Evolutionary conservation across 2,797 vertebrate species (phyloP).

Genomic region (Hephaestus fuliginosus): DNA sequence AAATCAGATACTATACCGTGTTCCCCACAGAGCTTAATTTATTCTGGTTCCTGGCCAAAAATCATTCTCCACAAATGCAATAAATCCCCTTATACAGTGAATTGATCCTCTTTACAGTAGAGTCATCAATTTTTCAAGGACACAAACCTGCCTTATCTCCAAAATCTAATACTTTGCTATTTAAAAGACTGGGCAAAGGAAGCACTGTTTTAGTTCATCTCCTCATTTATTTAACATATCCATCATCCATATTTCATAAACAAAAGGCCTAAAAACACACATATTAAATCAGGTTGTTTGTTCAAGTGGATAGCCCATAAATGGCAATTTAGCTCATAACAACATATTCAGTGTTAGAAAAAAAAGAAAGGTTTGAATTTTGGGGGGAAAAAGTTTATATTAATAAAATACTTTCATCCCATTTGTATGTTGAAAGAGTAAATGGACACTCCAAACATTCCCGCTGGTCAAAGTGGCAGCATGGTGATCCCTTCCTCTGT

Average conservation of each 20-base stretch:
- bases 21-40: constrained; percentile 59
- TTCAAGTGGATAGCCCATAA: background rate
- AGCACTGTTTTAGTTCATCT: constrained; percentile 2
- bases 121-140: constrained; percentile 66
- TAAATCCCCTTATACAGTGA: constrained; percentile 61
- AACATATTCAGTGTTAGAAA: too few relatives aligned
- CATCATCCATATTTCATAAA: background rate
- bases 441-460: background rate
- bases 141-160: constrained; percentile 38
- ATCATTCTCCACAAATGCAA: constrained; percentile 64
- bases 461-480: background rate
- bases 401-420: background rate
- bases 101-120: constrained; percentile 46
- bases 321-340: background rate
- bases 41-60: constrained; percentile 70
- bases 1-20: constrained; percentile 63
- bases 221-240: constrained; percentile 25
- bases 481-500: background rate
- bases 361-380: background rate
- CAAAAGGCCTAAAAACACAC: background rate
- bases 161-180: constrained; percentile 29
- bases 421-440: background rate
- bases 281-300: constrained; percentile 5
- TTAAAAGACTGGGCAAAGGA: background rate
- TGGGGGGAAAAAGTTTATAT: too few relatives aligned